These are phyloP conservation scores for Sciaenops ocellatus DNA, from an alignment of 2,797 vertebrate species.

Conservation along the genomic window DNA sequence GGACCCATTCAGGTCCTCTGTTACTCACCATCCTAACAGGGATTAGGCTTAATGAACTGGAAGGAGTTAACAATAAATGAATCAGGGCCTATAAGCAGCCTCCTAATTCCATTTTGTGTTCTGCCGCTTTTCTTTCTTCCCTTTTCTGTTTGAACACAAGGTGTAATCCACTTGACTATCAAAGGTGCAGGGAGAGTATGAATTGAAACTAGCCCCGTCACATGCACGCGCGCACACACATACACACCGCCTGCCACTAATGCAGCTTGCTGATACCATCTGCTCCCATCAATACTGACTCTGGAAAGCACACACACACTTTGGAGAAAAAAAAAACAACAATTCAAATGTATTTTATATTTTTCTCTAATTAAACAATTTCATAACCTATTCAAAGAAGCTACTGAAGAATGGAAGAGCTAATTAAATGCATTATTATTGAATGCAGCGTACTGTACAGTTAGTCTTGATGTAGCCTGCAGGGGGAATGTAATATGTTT, in stretches of 20 bases:
- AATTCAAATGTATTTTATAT: conserved; percentile 51
- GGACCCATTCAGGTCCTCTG: conserved; percentile 89
- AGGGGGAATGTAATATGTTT: conserved; percentile 68
- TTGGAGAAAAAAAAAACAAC: conserved; percentile 15
- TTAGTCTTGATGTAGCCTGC: conserved; percentile 60
- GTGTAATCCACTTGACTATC: conserved; percentile 99
- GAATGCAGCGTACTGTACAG: conserved; percentile 58
- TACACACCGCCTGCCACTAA: conserved; percentile 67
- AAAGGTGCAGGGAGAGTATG: conserved; percentile 96
- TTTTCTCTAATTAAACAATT: conserved; percentile 64
- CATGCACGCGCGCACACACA: conserved; percentile 41
- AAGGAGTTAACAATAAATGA: conserved; percentile 99
- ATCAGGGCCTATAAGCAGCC: conserved; percentile 88
- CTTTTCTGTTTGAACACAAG: conserved; percentile 90
- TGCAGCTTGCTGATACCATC: conserved; percentile 83
- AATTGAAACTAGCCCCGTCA: conserved; percentile 89
- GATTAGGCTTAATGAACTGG: conserved; percentile 99
- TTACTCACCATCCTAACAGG: conserved; percentile 91
- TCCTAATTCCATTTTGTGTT: conserved; percentile 93
- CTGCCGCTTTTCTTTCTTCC: conserved; percentile 82
- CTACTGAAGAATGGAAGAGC: conserved; percentile 58
- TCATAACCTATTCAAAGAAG: conserved; percentile 63
- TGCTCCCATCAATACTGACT: conserved; percentile 81
- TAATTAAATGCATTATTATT: conserved; percentile 76
- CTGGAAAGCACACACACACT: conserved; percentile 41